A percentile compares a stretch with the other conserved stretches of the same genome.
These are phyloP conservation scores for Biston betularia DNA, from an alignment of 2,888 invertebrate species.

Conservation along the genomic window DNA sequence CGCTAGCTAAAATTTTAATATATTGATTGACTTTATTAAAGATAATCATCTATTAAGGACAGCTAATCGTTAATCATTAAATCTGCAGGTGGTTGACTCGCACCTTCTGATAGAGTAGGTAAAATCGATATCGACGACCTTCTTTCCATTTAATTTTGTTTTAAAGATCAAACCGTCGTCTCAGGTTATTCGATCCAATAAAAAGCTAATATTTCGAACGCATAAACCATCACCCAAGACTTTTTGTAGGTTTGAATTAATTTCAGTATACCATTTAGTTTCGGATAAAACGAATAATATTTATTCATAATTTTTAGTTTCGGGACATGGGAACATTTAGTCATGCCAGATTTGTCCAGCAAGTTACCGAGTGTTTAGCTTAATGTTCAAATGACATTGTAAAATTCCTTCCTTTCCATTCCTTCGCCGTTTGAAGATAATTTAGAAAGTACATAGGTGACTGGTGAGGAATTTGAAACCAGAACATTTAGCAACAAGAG, in stretches of 20 bases:
- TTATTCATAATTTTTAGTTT: no score
- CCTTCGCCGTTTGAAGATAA: no score
- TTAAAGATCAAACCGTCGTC: conserved; percentile 10
- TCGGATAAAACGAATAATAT: not conserved
- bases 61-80: conserved; percentile 30
- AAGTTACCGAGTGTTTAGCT: no score
- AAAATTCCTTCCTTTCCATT: no score
- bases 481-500: no score
- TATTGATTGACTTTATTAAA: conserved; percentile 21
- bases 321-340: not conserved
- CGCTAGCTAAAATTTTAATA: not conserved
- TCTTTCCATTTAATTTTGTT: conserved; percentile 9
- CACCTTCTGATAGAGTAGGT: conserved; percentile 16
- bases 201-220: conserved; percentile 6
- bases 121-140: conserved; percentile 13
- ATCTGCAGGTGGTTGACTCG: conserved; percentile 32
- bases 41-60: conserved; percentile 23
- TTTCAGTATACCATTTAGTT: not conserved
- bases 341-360: no score
- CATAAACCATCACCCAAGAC: conserved; percentile 11
- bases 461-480: no score
- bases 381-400: no score
- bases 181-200: conserved; percentile 10
- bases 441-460: no score
- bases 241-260: conserved; percentile 9